Evolutionary conservation across 2,888 invertebrate genomes (phyloP).

Genomic region (Prosopocoilus inquinatus): DNA sequence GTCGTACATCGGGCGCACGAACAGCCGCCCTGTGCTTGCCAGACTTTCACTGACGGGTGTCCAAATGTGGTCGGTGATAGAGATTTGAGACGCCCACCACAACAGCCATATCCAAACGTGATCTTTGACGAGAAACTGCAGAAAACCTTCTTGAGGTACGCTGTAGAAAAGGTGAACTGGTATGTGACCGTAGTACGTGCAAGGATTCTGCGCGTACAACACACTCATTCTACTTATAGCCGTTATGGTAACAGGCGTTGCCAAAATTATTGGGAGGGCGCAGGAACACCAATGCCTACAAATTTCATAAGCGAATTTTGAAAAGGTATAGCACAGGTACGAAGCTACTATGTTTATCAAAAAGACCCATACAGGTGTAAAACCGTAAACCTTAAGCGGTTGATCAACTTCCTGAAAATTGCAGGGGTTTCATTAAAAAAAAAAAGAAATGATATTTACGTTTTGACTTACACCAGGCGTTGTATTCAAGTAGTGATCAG

Average conservation of each 20-base stretch:
- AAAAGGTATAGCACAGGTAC: slow-evolving; percentile 64
- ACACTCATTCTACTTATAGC: slow-evolving; percentile 66
- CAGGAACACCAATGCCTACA: slow-evolving; percentile 86
- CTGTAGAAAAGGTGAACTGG: slow-evolving; percentile 90
- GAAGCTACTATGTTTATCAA: slow-evolving; percentile 65
- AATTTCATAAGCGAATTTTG: slow-evolving; percentile 84
- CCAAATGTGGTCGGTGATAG: slow-evolving; percentile 88
- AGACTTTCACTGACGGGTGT: slow-evolving; percentile 77
- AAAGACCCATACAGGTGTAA: slow-evolving; percentile 59
- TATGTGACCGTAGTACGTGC: slow-evolving; percentile 72
- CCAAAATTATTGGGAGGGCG: slow-evolving; percentile 76
- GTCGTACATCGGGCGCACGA: slow-evolving; percentile 80
- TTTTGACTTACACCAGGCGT: slow-evolving; percentile 34
- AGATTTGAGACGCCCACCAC: slow-evolving; percentile 80
- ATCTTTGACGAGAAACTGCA: slow-evolving; percentile 59
- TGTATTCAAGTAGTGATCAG: slow-evolving; percentile 54
- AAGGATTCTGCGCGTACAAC: slow-evolving; percentile 63
- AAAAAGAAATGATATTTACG: no score
- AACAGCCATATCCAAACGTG: slow-evolving; percentile 76
- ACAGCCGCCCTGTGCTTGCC: slow-evolving; percentile 80
- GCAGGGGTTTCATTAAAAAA: no score
- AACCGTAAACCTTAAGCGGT: slow-evolving; percentile 21
- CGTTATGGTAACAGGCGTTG: slow-evolving; percentile 71
- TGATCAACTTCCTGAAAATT: no score
- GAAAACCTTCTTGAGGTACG: slow-evolving; percentile 53